Percentiles rank a stretch among this genome's conserved stretches.
phyloP scores from a whole-genome alignment of 2,113 vertebrate species.

The Phalacrocorax pelagicus region DNA sequence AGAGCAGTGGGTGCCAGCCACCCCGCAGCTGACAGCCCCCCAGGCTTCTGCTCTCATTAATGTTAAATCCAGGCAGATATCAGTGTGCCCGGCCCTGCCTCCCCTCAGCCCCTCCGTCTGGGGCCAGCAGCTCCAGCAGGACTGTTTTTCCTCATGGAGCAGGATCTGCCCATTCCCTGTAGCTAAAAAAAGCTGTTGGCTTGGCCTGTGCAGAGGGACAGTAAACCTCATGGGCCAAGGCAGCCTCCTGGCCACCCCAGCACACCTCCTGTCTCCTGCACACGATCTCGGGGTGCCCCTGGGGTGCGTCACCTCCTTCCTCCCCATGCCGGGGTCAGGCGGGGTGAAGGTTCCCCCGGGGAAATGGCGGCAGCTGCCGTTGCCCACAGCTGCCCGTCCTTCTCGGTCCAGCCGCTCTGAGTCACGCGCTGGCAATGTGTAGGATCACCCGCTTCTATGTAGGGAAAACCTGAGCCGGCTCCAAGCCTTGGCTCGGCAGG shows the following conservation, averaged over 20 bases:
- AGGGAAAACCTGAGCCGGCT: background rate
- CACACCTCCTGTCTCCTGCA: rapidly evolving
- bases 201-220: background rate
- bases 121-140: background rate
- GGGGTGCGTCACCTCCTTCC: background rate
- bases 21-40: background rate
- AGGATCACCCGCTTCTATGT: background rate
- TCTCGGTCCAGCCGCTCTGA: background rate
- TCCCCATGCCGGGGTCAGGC: background rate
- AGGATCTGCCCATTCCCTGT: background rate
- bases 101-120: background rate
- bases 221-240: background rate
- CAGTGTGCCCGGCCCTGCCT: background rate
- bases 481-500: background rate
- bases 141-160: background rate
- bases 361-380: background rate
- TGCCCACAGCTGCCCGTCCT: background rate
- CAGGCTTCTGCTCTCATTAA: constrained; percentile 18
- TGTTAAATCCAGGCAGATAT: constrained; percentile 25
- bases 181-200: constrained; percentile 47
- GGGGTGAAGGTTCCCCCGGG: background rate
- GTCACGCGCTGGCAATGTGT: background rate
- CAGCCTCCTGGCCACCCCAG: background rate
- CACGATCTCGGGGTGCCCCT: background rate
- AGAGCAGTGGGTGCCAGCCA: background rate